These are phyloP conservation scores for Tragelaphus scriptus DNA, from an alignment of 2,113 vertebrate species.

Conservation along the genomic window DNA sequence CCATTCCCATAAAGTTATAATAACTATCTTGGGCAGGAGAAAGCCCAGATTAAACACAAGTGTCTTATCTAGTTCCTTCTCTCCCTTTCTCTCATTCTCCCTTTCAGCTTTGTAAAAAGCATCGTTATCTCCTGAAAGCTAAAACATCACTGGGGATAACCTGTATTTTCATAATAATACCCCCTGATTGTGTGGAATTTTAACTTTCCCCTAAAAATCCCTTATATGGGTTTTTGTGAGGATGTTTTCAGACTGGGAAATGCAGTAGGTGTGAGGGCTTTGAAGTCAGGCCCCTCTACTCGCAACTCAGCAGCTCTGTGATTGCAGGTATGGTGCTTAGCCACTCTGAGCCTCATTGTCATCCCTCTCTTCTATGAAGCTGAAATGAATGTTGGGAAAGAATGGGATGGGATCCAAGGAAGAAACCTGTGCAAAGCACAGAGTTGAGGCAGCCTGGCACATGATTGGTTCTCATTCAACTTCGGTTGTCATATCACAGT, in stretches of 20 bases:
- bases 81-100: not conserved
- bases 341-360: not conserved
- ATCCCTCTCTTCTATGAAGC: not conserved
- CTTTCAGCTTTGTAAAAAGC: not conserved
- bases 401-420: not conserved
- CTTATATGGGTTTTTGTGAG: not conserved
- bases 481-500: not conserved
- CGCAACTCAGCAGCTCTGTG: fast-evolving
- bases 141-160: not conserved
- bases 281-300: fast-evolving
- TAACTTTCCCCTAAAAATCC: not conserved
- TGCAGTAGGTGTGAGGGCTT: not conserved
- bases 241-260: not conserved
- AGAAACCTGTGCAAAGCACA: not conserved
- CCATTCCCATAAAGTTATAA: not conserved
- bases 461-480: not conserved
- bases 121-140: not conserved
- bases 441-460: not conserved
- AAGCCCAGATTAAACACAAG: not conserved
- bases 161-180: not conserved
- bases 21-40: not conserved
- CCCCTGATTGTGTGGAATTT: not conserved
- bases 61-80: not conserved
- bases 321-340: not conserved
- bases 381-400: not conserved